A percentile compares a stretch with the other conserved stretches of the same genome.
These are phyloP conservation scores for Orthosia incerta DNA, from an alignment of 2,888 invertebrate species.

Conservation along the genomic window DNA sequence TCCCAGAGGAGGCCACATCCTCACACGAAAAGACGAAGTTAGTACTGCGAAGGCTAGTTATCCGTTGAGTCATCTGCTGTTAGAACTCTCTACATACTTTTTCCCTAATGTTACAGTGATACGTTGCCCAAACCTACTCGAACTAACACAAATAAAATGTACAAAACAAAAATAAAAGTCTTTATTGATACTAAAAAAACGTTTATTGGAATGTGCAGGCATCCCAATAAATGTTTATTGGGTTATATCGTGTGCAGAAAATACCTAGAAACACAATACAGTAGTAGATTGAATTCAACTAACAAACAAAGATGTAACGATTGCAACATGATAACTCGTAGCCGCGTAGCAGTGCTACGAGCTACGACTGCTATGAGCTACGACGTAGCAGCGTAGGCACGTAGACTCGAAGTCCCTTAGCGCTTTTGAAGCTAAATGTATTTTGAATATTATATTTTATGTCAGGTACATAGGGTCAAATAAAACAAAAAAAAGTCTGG, in stretches of 20 bases:
- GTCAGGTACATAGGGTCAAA: too few relatives aligned
- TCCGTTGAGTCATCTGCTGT: neutral
- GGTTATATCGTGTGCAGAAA: conserved; percentile 5
- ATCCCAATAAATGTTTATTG: conserved; percentile 8
- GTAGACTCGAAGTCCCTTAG: conserved; percentile 11
- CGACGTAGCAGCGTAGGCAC: conserved; percentile 48
- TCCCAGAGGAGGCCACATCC: too few relatives aligned
- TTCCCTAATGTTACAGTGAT: neutral
- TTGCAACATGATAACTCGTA: conserved; percentile 62
- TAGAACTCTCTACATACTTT: conserved; percentile 13
- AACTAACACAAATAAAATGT: neutral
- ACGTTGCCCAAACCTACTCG: neutral
- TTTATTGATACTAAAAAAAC: neutral
- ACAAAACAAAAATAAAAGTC: neutral
- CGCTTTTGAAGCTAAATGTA: conserved; percentile 14
- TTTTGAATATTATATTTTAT: neutral
- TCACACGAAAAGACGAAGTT: too few relatives aligned
- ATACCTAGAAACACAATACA: conserved; percentile 24
- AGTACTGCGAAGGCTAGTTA: neutral
- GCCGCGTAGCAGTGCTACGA: conserved; percentile 56
- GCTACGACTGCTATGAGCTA: conserved; percentile 50
- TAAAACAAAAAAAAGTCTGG: too few relatives aligned
- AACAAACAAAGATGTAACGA: conserved; percentile 38
- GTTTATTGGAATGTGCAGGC: too few relatives aligned
- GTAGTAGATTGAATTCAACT: conserved; percentile 30